Evolutionary conservation across 1,140 invertebrate species (phyloP).

Genomic region (Paramacrobiotus metropolitanus): DNA sequence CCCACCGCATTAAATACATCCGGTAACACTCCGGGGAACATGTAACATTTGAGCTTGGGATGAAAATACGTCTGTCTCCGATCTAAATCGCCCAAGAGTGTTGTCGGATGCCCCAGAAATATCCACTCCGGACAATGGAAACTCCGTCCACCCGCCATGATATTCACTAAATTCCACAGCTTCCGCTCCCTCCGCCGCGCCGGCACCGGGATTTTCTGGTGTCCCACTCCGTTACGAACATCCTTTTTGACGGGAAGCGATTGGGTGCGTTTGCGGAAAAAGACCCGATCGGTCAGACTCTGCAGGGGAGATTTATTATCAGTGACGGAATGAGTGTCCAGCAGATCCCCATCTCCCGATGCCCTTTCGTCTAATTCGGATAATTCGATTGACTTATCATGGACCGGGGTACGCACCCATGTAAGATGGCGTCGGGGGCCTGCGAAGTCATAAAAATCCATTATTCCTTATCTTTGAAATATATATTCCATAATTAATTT

Average conservation of each 20-base stretch:
- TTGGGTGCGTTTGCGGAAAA: not conserved
- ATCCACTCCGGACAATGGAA: conserved; percentile 2
- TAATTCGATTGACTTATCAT: not conserved
- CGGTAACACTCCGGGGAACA: not conserved
- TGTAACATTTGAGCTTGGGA: not conserved
- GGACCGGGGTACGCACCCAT: not conserved
- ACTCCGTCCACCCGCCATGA: not conserved
- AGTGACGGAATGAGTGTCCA: no score
- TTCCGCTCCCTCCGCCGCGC: not conserved
- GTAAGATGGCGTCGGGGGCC: not conserved
- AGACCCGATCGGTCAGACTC: no score
- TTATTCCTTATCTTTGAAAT: not conserved
- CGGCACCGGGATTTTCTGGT: not conserved
- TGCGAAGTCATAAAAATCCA: not conserved
- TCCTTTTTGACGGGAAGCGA: not conserved
- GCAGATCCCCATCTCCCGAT: not conserved
- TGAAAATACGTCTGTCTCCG: not conserved
- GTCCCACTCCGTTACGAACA: not conserved
- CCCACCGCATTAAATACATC: not conserved
- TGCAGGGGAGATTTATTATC: no score
- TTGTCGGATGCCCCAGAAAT: not conserved
- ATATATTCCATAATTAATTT: not conserved
- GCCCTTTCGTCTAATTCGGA: not conserved
- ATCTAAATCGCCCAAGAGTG: not conserved
- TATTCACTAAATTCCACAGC: not conserved